Percentiles rank a stretch among this genome's conserved stretches.
phyloP scores from a whole-genome alignment of 2,113 vertebrate species.

The Agelaius tricolor region DNA sequence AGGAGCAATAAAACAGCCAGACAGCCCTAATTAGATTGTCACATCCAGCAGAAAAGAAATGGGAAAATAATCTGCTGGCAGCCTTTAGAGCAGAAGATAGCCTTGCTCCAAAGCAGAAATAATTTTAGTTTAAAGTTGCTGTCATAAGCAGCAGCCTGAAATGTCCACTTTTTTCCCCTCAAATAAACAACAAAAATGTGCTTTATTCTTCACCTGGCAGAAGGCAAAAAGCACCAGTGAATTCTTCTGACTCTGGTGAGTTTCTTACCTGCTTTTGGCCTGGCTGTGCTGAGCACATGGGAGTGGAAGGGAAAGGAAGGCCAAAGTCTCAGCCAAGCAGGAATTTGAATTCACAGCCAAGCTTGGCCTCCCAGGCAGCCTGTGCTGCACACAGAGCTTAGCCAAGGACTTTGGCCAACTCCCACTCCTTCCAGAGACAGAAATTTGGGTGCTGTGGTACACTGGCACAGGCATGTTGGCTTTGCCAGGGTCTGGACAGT shows the following conservation, averaged over 20 bases:
- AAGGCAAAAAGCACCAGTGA: background rate
- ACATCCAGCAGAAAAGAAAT: background rate
- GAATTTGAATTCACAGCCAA: rapidly evolving
- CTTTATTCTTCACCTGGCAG: background rate
- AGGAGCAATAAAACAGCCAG: background rate
- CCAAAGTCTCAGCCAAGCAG: background rate
- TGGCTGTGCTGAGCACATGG: background rate
- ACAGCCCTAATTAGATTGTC: background rate
- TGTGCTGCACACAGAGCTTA: background rate
- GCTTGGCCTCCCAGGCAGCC: background rate
- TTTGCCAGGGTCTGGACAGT: background rate
- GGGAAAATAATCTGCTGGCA: background rate
- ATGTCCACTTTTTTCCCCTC: background rate
- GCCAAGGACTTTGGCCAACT: background rate
- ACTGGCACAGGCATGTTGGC: rapidly evolving
- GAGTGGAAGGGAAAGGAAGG: background rate
- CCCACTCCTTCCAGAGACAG: background rate
- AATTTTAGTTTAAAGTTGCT: background rate
- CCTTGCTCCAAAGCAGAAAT: background rate
- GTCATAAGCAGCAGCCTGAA: background rate
- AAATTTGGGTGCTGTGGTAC: background rate
- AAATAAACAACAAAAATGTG: background rate
- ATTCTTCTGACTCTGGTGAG: background rate
- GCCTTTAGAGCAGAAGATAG: background rate
- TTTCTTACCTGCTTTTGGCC: background rate